These are phyloP conservation scores for Tragelaphus strepsiceros DNA, from an alignment of 2,113 vertebrate genomes.

Conservation along the genomic window DNA sequence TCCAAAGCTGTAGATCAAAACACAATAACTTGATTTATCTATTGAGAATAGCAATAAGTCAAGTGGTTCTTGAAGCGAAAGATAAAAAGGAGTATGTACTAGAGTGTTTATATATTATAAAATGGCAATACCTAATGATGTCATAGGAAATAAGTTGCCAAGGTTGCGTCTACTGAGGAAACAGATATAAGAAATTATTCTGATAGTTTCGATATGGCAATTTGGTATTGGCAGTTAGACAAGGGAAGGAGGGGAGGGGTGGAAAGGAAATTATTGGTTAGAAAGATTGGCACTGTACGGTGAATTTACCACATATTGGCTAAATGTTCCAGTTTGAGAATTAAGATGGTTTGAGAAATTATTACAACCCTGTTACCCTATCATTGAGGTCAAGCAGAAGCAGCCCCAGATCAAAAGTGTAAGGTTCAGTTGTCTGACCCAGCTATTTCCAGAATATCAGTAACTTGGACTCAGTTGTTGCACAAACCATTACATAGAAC, in stretches of 20 bases:
- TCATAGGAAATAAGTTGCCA: constrained; percentile 7
- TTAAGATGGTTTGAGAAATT: background rate
- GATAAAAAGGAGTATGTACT: background rate
- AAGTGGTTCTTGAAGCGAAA: background rate
- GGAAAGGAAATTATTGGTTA: background rate
- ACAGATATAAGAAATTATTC: background rate
- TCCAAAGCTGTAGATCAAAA: background rate
- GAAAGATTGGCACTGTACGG: background rate
- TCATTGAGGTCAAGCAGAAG: background rate
- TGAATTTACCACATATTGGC: background rate
- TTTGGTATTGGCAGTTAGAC: background rate
- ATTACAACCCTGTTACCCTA: background rate
- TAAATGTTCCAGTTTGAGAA: background rate
- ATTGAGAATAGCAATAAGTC: background rate
- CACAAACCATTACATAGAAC: background rate
- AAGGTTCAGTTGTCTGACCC: background rate
- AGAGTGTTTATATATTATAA: background rate
- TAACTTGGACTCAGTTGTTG: background rate
- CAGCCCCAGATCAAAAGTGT: background rate
- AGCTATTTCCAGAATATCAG: background rate
- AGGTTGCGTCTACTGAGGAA: constrained; percentile 6
- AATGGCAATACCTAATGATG: background rate
- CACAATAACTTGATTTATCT: background rate
- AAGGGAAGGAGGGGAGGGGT: background rate
- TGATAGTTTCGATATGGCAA: background rate